Percentiles rank a stretch among this genome's conserved stretches.
Conservation (phyloP, 1,140 invertebrate species). For the Apis florea region DNA sequence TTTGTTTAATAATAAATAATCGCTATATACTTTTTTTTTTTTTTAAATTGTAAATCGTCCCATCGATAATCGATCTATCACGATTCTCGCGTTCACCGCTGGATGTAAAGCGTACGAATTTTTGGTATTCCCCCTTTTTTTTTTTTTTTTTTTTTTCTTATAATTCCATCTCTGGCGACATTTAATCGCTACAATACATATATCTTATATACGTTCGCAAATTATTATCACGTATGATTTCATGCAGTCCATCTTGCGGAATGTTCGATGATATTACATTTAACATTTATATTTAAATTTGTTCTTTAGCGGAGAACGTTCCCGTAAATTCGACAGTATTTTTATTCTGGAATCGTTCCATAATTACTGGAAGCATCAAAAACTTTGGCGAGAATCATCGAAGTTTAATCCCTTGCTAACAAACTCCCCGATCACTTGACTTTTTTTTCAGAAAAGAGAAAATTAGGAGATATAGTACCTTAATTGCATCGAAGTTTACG, state of each 20-base stretch:
- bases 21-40: conserved; percentile 28
- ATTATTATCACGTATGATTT: conserved; percentile 55
- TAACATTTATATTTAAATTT: neutral
- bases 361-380: conserved; percentile 52
- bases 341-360: neutral
- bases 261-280: conserved; percentile 36
- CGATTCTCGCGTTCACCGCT: conserved; percentile 16
- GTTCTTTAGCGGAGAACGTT: neutral
- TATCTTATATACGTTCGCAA: conserved; percentile 19
- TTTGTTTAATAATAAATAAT: conserved; percentile 46
- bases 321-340: neutral
- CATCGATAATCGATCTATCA: conserved; percentile 34
- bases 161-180: conserved; percentile 1
- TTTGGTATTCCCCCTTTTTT: neutral
- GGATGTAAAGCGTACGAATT: conserved; percentile 19
- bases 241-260: conserved; percentile 41
- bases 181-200: conserved; percentile 10
- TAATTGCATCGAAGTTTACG: neutral
- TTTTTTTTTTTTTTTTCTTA: neutral
- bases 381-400: conserved; percentile 25
- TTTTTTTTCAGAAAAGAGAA: too few species aligned
- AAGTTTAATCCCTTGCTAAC: neutral
- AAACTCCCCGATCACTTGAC: neutral
- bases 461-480: conserved; percentile 1
- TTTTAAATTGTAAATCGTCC: conserved; percentile 34